These are phyloP conservation scores for Pangasius sanitwongsei DNA, from an alignment of 2,797 vertebrate species.

Conservation along the genomic window DNA sequence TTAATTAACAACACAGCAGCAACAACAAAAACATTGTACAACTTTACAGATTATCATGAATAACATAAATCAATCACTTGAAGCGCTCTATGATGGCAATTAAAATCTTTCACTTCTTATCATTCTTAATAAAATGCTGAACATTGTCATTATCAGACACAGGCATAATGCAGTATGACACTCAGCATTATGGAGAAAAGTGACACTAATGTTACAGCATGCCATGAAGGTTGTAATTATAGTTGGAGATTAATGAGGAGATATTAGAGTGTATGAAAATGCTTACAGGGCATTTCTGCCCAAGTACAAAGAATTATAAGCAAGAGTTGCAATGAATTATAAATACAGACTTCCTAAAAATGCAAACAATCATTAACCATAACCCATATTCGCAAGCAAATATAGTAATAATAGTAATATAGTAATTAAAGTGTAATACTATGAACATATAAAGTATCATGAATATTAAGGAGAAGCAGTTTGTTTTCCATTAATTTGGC, in stretches of 20 bases:
- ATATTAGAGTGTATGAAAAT: conserved; percentile 10
- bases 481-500: background rate
- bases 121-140: background rate
- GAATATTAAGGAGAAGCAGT: background rate
- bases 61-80: background rate
- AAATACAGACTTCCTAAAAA: background rate
- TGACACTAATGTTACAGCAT: conserved; percentile 8
- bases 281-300: background rate
- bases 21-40: background rate
- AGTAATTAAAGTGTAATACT: background rate
- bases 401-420: too few species aligned
- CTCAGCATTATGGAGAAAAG: background rate
- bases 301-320: conserved; percentile 1
- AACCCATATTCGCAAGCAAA: background rate
- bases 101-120: background rate
- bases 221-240: conserved; percentile 14
- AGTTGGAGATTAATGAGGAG: background rate
- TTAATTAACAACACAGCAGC: background rate
- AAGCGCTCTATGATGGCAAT: background rate
- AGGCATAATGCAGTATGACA: background rate
- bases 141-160: background rate
- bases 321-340: conserved; percentile 2
- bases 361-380: conserved; percentile 1
- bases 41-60: background rate
- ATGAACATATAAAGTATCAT: background rate